Percentiles rank a stretch among this genome's conserved stretches.
Evolutionary conservation across 2,797 vertebrate species (phyloP).

Genomic region (Anisognathus igniventris): DNA sequence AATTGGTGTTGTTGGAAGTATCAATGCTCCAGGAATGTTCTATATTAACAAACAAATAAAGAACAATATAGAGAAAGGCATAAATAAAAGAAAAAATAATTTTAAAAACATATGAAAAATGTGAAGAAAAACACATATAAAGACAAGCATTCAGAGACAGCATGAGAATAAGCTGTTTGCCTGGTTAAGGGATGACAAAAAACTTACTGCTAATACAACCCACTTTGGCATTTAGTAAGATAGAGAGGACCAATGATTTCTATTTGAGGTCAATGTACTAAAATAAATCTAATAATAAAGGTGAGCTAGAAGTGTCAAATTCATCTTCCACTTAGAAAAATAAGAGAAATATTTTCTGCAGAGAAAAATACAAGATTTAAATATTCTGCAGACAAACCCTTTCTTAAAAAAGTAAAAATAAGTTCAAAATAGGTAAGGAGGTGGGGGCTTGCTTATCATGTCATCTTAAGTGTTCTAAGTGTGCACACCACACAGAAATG

Average conservation of each 20-base stretch:
- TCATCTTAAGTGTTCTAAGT: not conserved
- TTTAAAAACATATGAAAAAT: fast-evolving
- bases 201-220: not conserved
- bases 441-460: not conserved
- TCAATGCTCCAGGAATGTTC: not conserved
- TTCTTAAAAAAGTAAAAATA: not conserved
- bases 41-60: not conserved
- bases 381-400: not conserved
- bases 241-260: not conserved
- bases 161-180: not conserved
- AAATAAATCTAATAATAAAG: not conserved
- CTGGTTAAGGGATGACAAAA: not conserved
- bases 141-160: not conserved
- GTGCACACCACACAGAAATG: not conserved
- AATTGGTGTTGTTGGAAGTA: not conserved
- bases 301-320: not conserved
- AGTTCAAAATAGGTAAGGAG: not conserved
- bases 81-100: not conserved
- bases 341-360: not conserved
- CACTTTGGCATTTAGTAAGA: not conserved
- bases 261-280: not conserved
- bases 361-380: not conserved
- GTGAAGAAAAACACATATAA: not conserved
- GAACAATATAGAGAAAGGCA: not conserved
- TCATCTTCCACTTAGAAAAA: not conserved